Conservation (phyloP, 1,140 invertebrate genomes). For the Theocolax elegans region DNA sequence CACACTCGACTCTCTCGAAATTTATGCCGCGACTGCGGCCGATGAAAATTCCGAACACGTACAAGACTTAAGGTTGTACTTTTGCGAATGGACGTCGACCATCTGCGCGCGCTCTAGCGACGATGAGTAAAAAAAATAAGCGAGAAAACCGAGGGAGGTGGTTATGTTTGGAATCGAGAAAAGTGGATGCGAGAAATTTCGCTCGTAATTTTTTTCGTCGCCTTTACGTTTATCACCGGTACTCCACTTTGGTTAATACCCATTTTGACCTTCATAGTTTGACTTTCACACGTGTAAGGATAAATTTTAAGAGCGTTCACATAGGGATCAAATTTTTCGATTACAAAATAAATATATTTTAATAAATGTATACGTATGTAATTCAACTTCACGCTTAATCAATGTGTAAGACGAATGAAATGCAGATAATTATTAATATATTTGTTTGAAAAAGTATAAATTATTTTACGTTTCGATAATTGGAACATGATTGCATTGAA, state of each 20-base stretch:
- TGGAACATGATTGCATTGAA: too few relatives aligned
- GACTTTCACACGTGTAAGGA: too few relatives aligned
- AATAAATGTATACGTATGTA: too few relatives aligned
- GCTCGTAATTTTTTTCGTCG: background rate
- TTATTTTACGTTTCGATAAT: too few relatives aligned
- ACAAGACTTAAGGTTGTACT: conserved; percentile 32
- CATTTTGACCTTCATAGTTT: background rate
- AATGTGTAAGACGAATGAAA: too few relatives aligned
- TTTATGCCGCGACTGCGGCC: conserved; percentile 12
- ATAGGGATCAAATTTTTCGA: too few relatives aligned
- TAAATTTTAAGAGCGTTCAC: too few relatives aligned
- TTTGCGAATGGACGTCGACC: conserved; percentile 21
- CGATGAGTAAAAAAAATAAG: background rate
- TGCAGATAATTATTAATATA: too few relatives aligned
- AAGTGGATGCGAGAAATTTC: background rate
- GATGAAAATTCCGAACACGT: conserved; percentile 31
- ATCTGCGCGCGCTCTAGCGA: conserved; percentile 26
- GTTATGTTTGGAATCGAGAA: background rate
- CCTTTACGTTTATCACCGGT: background rate
- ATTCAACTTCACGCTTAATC: too few relatives aligned
- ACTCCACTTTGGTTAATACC: background rate
- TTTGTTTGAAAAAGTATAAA: too few relatives aligned
- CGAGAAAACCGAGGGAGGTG: background rate
- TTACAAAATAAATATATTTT: too few relatives aligned
- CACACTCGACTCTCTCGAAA: conserved; percentile 10